These are phyloP conservation scores for Dreissena rostriformis DNA, from an alignment of 1,140 invertebrate genomes.

Conservation along the genomic window DNA sequence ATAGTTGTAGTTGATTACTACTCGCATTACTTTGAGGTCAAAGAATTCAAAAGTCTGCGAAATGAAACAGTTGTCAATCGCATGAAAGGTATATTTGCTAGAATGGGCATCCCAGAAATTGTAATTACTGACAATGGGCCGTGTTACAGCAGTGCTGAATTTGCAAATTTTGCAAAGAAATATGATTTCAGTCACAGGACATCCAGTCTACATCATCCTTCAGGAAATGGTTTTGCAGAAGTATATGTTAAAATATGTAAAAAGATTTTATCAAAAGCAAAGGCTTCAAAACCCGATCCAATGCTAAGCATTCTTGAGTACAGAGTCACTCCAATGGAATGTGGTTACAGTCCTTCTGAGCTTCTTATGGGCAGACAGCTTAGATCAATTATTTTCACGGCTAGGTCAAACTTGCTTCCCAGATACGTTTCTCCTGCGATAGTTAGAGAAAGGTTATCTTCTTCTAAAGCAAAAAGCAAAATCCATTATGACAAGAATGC, in stretches of 20 bases:
- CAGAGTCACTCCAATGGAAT: slow-evolving; percentile 46
- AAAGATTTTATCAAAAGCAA: slow-evolving; percentile 39
- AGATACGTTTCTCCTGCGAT: too few species aligned
- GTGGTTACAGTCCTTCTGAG: slow-evolving; percentile 46
- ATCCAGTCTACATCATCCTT: slow-evolving; percentile 40
- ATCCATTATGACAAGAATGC: too few species aligned
- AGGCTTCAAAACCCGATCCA: slow-evolving; percentile 38
- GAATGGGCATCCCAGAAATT: too few species aligned
- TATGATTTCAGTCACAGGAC: too few species aligned
- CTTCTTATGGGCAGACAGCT: slow-evolving; percentile 39
- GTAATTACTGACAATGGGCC: too few species aligned
- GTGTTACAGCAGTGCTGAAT: too few species aligned
- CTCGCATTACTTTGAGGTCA: slow-evolving; percentile 61
- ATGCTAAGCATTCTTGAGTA: slow-evolving; percentile 58
- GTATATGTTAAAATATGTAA: slow-evolving; percentile 55
- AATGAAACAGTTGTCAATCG: slow-evolving; percentile 27
- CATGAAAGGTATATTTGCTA: too few species aligned
- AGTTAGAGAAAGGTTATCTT: too few species aligned
- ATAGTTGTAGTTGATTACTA: too few species aligned
- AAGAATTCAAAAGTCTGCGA: slow-evolving; percentile 20
- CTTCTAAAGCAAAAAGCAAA: too few species aligned
- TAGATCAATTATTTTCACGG: slow-evolving; percentile 42
- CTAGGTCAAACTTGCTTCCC: background rate
- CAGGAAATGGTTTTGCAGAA: slow-evolving; percentile 53
- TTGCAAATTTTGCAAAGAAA: too few species aligned